These are phyloP conservation scores for Synergus japonicus DNA, from an alignment of 2,888 invertebrate genomes.

Conservation along the genomic window DNA sequence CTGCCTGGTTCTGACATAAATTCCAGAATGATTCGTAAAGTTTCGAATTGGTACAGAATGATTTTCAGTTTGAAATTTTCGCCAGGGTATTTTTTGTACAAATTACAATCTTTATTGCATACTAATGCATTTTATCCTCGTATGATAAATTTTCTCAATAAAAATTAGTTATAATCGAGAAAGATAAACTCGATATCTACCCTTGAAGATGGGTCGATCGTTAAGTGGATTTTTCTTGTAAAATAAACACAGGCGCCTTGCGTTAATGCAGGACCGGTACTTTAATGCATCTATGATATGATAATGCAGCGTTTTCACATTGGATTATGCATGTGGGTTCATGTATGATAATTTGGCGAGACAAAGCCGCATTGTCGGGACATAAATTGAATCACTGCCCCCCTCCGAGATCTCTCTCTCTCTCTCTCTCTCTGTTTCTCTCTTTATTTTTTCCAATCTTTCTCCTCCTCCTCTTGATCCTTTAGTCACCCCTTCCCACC, in stretches of 20 bases:
- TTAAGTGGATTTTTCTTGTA: constrained; percentile 44
- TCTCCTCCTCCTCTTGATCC: constrained; percentile 6
- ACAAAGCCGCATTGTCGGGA: constrained; percentile 75
- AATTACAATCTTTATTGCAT: not conserved
- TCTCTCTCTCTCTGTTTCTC: not conserved
- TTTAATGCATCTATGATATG: constrained; percentile 71
- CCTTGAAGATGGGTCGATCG: constrained; percentile 32
- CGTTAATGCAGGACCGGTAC: constrained; percentile 63
- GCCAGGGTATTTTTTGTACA: not conserved
- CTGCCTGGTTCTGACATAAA: too few relatives aligned
- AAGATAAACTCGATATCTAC: constrained; percentile 22
- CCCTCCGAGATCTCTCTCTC: constrained; percentile 42
- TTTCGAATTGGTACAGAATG: too few relatives aligned
- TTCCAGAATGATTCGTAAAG: too few relatives aligned
- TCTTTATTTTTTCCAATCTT: constrained; percentile 11
- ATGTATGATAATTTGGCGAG: constrained; percentile 75
- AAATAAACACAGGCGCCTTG: constrained; percentile 66
- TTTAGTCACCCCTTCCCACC: not conserved
- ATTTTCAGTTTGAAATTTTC: not conserved
- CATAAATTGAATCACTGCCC: constrained; percentile 71
- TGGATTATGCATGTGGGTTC: constrained; percentile 68
- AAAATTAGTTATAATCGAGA: constrained; percentile 32
- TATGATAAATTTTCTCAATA: not conserved
- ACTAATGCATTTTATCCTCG: not conserved
- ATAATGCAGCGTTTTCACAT: constrained; percentile 63